Evolutionary conservation across 2,888 invertebrate genomes (phyloP).

Genomic region (Mimumesa dahlbomi): DNA sequence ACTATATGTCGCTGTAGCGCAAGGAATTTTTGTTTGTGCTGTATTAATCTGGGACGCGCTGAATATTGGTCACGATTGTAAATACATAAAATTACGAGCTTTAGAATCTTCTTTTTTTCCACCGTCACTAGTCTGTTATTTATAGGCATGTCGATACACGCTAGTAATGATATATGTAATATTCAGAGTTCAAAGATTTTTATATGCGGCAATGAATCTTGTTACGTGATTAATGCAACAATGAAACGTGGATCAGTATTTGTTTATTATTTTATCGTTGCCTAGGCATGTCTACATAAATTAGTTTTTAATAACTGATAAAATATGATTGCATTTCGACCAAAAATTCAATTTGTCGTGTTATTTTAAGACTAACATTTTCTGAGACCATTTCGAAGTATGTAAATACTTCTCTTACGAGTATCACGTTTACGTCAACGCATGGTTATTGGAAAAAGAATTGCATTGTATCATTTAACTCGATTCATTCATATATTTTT

Average conservation of each 20-base stretch:
- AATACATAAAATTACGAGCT: neutral
- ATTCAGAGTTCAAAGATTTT: neutral
- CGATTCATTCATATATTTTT: conserved; percentile 5
- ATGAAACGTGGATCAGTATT: neutral
- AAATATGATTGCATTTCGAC: neutral
- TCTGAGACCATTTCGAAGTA: neutral
- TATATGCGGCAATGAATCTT: conserved; percentile 5
- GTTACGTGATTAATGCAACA: conserved; percentile 20
- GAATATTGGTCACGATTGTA: neutral
- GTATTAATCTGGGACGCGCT: neutral
- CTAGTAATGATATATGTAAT: too few species aligned
- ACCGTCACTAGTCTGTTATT: conserved; percentile 9
- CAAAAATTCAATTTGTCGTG: neutral
- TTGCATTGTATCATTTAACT: conserved; percentile 21
- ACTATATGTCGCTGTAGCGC: conserved; percentile 7
- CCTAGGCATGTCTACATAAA: too few species aligned
- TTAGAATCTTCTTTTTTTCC: conserved; percentile 9
- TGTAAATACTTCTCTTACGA: neutral
- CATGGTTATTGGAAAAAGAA: conserved; percentile 5
- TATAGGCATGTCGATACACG: conserved; percentile 4
- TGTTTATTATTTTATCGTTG: neutral
- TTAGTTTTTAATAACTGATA: neutral
- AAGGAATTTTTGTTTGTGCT: conserved; percentile 1
- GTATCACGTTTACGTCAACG: too few species aligned
- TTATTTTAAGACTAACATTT: neutral